phyloP scores from a whole-genome alignment of 2,797 vertebrate species.

The Thunnus albacares region DNA sequence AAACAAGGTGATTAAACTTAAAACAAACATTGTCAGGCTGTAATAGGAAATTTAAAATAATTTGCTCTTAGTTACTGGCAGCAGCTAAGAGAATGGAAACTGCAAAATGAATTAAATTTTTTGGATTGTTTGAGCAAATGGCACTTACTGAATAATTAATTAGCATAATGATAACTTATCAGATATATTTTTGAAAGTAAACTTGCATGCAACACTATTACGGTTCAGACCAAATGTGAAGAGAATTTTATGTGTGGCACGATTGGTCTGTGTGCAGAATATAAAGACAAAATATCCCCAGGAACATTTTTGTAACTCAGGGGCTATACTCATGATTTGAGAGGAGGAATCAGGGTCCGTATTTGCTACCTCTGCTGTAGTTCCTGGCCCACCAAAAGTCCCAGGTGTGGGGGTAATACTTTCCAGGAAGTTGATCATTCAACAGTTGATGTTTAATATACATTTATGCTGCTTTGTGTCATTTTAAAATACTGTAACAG shows the following conservation, averaged over 20 bases:
- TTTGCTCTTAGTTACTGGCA: not conserved
- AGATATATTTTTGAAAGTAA: not conserved
- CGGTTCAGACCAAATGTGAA: too few species aligned
- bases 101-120: not conserved
- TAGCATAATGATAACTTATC: not conserved
- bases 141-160: not conserved
- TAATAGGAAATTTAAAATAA: not conserved
- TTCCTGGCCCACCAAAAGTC: not conserved
- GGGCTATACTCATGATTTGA: not conserved
- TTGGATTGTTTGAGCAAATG: not conserved
- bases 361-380: not conserved
- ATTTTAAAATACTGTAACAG: not conserved
- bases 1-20: slow-evolving; percentile 89
- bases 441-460: too few species aligned
- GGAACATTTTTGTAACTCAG: not conserved
- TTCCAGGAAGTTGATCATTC: not conserved
- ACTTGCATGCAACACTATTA: not conserved
- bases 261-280: too few species aligned
- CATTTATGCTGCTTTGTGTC: too few species aligned
- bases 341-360: not conserved
- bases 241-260: too few species aligned
- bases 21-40: not conserved
- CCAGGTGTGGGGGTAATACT: not conserved
- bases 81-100: not conserved
- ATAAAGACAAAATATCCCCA: too few species aligned